Percentiles rank a stretch among this genome's conserved stretches.
These are phyloP conservation scores for Dorcus hopei DNA, from an alignment of 2,888 invertebrate genomes.

Conservation along the genomic window DNA sequence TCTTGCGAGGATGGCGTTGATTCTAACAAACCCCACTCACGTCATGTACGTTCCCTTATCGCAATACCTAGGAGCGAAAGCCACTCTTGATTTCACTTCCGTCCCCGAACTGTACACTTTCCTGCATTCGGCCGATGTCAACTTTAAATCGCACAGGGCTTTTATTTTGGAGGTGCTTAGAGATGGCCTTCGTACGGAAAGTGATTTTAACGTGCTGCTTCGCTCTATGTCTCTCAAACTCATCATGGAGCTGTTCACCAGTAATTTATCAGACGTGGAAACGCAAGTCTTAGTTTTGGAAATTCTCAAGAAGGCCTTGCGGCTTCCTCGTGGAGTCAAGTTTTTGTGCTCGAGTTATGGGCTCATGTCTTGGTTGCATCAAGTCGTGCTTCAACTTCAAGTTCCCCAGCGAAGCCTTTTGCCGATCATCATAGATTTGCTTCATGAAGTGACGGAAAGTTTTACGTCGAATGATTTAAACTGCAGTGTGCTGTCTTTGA, in stretches of 20 bases:
- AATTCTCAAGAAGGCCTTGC: slow-evolving; percentile 60
- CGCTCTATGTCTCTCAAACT: slow-evolving; percentile 75
- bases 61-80: slow-evolving; percentile 58
- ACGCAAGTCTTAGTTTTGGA: slow-evolving; percentile 65
- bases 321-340: slow-evolving; percentile 62
- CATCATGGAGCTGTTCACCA: slow-evolving; percentile 68
- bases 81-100: slow-evolving; percentile 68
- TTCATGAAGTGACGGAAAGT: slow-evolving; percentile 9
- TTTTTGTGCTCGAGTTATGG: slow-evolving; percentile 67
- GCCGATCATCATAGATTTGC: slow-evolving; percentile 8
- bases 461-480: slow-evolving; percentile 2
- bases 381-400: slow-evolving; percentile 34
- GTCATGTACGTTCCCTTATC: slow-evolving; percentile 72
- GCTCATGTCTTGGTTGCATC: slow-evolving; percentile 66
- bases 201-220: slow-evolving; percentile 71
- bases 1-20: slow-evolving; percentile 65
- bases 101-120: slow-evolving; percentile 88
- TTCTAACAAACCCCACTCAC: slow-evolving; percentile 72
- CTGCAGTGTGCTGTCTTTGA: slow-evolving; percentile 12
- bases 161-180: slow-evolving; percentile 77
- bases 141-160: slow-evolving; percentile 63
- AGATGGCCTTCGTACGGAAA: slow-evolving; percentile 72
- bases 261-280: slow-evolving; percentile 60
- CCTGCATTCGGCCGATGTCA: slow-evolving; percentile 74
- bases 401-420: slow-evolving; percentile 6